Conservation (phyloP, 2,113 vertebrate species). For the Syngnathus floridae region DNA sequence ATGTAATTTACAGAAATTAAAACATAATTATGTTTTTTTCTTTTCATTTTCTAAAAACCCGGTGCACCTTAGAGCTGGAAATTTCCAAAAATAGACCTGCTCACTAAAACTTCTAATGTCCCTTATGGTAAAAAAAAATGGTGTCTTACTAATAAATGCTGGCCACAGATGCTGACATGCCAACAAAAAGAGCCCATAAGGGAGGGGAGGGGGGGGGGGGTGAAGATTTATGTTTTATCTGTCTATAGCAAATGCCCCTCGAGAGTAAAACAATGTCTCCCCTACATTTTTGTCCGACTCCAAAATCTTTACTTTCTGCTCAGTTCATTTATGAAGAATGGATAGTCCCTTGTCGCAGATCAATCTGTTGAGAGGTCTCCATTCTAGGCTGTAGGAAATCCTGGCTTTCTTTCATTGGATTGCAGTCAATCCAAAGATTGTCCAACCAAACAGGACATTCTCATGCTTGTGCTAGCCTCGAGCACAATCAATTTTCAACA, state of each 20-base stretch:
- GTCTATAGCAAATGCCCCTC: slow-evolving; percentile 21
- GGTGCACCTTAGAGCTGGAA: no score
- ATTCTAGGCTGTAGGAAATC: slow-evolving; percentile 75
- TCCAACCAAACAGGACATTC: slow-evolving; percentile 64
- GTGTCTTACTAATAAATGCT: not conserved
- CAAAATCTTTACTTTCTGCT: slow-evolving; percentile 15
- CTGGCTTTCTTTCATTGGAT: slow-evolving; percentile 71
- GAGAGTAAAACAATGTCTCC: slow-evolving; percentile 29
- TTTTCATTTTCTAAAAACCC: no score
- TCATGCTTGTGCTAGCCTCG: slow-evolving; percentile 58
- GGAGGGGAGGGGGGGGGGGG: slow-evolving; percentile 12
- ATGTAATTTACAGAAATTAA: not conserved
- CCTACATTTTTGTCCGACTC: slow-evolving; percentile 38
- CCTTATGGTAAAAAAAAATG: no score
- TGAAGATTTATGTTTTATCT: slow-evolving; percentile 29
- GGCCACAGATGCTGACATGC: slow-evolving; percentile 37
- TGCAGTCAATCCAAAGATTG: slow-evolving; percentile 50
- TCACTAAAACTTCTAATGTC: no score
- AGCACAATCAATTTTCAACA: slow-evolving; percentile 66
- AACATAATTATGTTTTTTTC: not conserved
- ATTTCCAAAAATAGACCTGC: no score
- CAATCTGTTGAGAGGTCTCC: slow-evolving; percentile 72
- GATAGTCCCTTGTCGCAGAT: slow-evolving; percentile 70
- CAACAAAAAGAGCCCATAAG: slow-evolving; percentile 66
- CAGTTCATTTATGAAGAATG: slow-evolving; percentile 61